Conservation (phyloP, 2,113 vertebrate species). For the Tupaia tana region DNA sequence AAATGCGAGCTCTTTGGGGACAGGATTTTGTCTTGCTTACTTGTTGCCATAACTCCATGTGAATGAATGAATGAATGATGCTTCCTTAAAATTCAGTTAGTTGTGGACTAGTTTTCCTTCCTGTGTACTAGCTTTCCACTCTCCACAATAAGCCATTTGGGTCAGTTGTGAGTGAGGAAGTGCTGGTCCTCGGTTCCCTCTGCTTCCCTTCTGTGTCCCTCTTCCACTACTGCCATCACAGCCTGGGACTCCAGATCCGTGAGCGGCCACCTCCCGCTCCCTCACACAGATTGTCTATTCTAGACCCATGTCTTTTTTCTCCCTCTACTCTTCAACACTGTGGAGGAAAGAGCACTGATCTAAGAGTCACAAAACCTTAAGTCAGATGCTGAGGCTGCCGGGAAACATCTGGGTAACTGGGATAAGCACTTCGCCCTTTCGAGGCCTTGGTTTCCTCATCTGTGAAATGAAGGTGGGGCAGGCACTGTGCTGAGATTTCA, state of each 20-base stretch:
- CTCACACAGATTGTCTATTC: not conserved
- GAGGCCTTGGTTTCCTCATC: not conserved
- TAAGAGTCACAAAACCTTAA: not conserved
- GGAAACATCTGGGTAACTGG: not conserved
- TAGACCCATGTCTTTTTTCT: not conserved
- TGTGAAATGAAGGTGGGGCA: not conserved
- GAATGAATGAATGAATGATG: not conserved
- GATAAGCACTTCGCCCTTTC: not conserved
- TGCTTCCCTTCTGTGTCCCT: not conserved
- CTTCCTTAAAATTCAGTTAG: not conserved
- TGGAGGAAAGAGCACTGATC: not conserved
- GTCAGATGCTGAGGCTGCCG: not conserved
- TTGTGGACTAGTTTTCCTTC: not conserved
- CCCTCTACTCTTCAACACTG: not conserved
- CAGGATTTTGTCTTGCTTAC: not conserved
- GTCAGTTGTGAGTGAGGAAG: not conserved
- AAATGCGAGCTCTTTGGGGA: not conserved
- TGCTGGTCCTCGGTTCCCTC: not conserved
- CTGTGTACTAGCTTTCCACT: not conserved
- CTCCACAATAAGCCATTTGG: not conserved
- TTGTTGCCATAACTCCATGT: not conserved
- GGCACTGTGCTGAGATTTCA: not conserved
- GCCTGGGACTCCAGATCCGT: not conserved
- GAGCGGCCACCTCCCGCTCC: not conserved
- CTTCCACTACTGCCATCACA: not conserved